phyloP scores from a whole-genome alignment of 1,140 invertebrate genomes.

The Tetragnatha versicolor region DNA sequence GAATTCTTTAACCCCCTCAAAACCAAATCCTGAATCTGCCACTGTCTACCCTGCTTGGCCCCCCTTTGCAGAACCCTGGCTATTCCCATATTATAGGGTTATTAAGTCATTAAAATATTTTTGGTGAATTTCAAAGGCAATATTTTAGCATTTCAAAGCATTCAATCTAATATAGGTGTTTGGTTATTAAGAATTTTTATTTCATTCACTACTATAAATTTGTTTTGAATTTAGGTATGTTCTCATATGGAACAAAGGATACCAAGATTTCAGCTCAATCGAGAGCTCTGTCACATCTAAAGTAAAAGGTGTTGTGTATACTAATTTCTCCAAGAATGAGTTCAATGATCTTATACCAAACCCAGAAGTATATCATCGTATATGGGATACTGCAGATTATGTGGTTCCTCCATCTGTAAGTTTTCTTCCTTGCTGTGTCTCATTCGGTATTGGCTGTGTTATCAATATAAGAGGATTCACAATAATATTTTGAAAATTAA shows the following conservation, averaged over 20 bases:
- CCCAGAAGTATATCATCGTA: slow-evolving; percentile 59
- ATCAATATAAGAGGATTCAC: neutral
- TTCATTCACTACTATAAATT: neutral
- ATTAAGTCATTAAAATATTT: too few species aligned
- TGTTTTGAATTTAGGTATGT: slow-evolving; percentile 63
- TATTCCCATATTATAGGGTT: too few species aligned
- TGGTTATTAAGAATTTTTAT: neutral
- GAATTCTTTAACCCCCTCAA: too few species aligned
- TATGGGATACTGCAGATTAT: slow-evolving; percentile 69
- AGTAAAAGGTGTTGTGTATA: slow-evolving; percentile 67
- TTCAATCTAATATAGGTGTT: too few species aligned
- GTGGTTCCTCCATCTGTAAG: slow-evolving; percentile 67
- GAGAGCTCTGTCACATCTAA: slow-evolving; percentile 68
- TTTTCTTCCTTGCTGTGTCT: neutral
- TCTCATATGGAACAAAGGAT: slow-evolving; percentile 68
- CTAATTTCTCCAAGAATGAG: slow-evolving; percentile 61
- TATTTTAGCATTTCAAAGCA: too few species aligned
- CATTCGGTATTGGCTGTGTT: neutral
- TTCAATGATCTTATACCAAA: slow-evolving; percentile 54
- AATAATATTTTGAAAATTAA: neutral
- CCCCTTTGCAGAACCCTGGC: too few species aligned
- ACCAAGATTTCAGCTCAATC: slow-evolving; percentile 67
- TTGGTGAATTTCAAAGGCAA: too few species aligned
- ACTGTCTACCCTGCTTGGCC: too few species aligned
- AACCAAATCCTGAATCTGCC: too few species aligned